phyloP scores from a whole-genome alignment of 2,888 invertebrate genomes.

The Ethmia dodecea region DNA sequence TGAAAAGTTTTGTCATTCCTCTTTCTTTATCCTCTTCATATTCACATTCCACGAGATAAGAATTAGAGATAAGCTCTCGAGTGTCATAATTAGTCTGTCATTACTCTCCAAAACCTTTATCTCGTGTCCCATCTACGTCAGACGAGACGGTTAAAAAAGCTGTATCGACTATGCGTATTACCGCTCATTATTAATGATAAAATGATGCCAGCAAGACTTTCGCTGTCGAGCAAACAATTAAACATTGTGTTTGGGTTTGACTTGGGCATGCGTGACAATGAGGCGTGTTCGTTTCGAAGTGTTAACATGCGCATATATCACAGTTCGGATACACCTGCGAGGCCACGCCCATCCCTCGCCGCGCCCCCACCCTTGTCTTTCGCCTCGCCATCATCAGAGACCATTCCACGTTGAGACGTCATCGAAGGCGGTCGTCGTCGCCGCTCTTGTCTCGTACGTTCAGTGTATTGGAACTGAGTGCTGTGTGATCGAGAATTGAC shows the following conservation, averaged over 20 bases:
- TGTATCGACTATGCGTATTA: no score
- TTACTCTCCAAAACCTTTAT: constrained; percentile 37
- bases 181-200: constrained; percentile 39
- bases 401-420: constrained; percentile 61
- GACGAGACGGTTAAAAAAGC: constrained; percentile 21
- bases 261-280: constrained; percentile 52
- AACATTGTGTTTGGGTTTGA: constrained; percentile 33
- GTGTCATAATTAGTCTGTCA: constrained; percentile 46
- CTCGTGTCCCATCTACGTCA: constrained; percentile 35
- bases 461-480: constrained; percentile 54
- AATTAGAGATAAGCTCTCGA: constrained; percentile 8
- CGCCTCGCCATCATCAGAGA: constrained; percentile 42
- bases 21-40: neutral
- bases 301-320: constrained; percentile 73
- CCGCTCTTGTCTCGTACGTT: constrained; percentile 31
- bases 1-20: no score
- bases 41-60: constrained; percentile 9
- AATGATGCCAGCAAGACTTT: constrained; percentile 35
- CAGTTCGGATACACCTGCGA: constrained; percentile 67
- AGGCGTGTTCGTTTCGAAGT: constrained; percentile 65
- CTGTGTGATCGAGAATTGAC: constrained; percentile 50
- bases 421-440: constrained; percentile 40
- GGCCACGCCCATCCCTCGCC: constrained; percentile 40
- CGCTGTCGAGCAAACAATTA: constrained; percentile 55
- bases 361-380: constrained; percentile 45